Base-by-base conservation (phyloP, 2,113 vertebrate genomes). In the Halichoeres trimaculatus region DNA sequence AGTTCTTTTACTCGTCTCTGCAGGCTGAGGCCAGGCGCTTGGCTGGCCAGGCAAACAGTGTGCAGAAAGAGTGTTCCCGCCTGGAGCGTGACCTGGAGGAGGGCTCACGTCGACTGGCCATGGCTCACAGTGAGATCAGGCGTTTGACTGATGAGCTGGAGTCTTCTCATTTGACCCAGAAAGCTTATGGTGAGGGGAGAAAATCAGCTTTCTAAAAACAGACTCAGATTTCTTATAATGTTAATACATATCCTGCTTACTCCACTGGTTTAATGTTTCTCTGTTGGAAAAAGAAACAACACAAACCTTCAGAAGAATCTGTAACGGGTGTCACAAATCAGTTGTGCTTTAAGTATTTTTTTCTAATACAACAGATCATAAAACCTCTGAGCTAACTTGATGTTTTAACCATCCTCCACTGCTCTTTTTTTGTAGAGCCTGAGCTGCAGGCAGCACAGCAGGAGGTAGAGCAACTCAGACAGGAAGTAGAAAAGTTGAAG, bases 61-160 rank as follows among this genome's bases (percentile, higher is more conserved):
- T 92, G 65, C 94, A 91, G 30, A 83, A 61, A 52, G 78, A 81
- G 47, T 86, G 87, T 58, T 88, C 75, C 16, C 74, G 83, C 22
- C 54, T 88, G 52, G 91, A 94, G 69, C 74, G 54, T 78, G 91
- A 94, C 58, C 54, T 94, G 60, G 93, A 91, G 26, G 94, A 94
- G 58, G 88, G 89, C 9, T 85, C 91, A 0, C 74, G 76, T 19
- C 89, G 91, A 12, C 81, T 96, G 65, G 70, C 89, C 65, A 84
- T 90, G 88, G 90, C 93, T 1, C 93, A 93, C 43, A 89, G 83
- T 0, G 95, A 95, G 85, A 94, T 94, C 82, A 91, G 10, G 35
- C 93, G 85, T n/a, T 73, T 95, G 82, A 88, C 89, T 0, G 91
- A 93, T 5, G 90, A 94, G 43, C 86, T 95, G 9, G 93, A 90